Percentiles rank a stretch among this genome's conserved stretches.
Evolutionary conservation across 2,888 invertebrate genomes (phyloP).

Genomic region (Drosophila histrio): DNA sequence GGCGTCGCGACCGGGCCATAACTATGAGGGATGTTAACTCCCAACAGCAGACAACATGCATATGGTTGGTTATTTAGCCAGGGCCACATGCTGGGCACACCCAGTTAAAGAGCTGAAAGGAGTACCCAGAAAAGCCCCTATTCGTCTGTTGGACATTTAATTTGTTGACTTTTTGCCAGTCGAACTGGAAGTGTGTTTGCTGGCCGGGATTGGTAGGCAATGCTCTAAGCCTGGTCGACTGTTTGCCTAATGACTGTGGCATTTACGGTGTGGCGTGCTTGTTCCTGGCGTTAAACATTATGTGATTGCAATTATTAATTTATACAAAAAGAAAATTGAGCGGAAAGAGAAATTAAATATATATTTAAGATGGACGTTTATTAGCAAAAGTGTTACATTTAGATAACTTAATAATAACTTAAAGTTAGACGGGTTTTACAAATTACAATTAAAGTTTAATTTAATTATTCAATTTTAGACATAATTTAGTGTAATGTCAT

Average conservation of each 20-base stretch:
- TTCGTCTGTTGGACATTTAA: conserved; percentile 49
- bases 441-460: not conserved
- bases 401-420: too few species aligned
- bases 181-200: not conserved
- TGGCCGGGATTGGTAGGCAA: conserved; percentile 1
- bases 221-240: not conserved
- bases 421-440: too few species aligned
- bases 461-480: not conserved
- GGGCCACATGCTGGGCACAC: conserved; percentile 68
- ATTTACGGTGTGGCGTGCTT: conserved; percentile 51
- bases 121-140: conserved; percentile 28
- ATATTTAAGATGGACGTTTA: too few species aligned
- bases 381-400: too few species aligned
- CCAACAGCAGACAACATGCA: conserved; percentile 55
- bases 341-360: not conserved
- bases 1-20: conserved; percentile 23
- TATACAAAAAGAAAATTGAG: conserved; percentile 2
- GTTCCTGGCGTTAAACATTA: conserved; percentile 45
- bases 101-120: conserved; percentile 45
- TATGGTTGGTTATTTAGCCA: conserved; percentile 54
- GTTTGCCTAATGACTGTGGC: conserved; percentile 67
- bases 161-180: conserved; percentile 59
- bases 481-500: too few species aligned
- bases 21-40: conserved; percentile 17
- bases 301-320: conserved; percentile 67